Conservation (phyloP, 2,888 invertebrate species). For the Drosophila borborema region DNA sequence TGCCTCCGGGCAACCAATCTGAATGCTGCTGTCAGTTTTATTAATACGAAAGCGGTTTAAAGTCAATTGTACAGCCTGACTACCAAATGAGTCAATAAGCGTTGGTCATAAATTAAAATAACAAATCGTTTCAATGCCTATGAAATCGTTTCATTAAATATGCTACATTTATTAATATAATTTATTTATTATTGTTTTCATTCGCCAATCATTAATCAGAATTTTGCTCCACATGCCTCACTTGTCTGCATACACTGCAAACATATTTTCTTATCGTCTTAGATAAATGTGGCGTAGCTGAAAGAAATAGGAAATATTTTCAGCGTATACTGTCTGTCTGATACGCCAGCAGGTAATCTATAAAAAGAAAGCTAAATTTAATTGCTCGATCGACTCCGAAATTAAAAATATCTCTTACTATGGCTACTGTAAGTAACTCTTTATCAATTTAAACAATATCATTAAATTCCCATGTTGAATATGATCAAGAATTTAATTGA, state of each 20-base stretch:
- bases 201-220: background rate
- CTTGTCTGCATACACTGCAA: background rate
- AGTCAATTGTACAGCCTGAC: constrained; percentile 39
- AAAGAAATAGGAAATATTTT: background rate
- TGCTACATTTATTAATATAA: constrained; percentile 10
- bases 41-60: constrained; percentile 42
- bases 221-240: background rate
- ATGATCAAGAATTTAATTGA: too few species aligned
- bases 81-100: constrained; percentile 12
- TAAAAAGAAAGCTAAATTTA: background rate
- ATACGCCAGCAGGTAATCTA: background rate
- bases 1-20: background rate
- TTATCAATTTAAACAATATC: too few species aligned
- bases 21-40: constrained; percentile 20
- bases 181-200: background rate
- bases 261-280: background rate
- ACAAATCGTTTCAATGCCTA: constrained; percentile 11
- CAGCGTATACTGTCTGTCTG: background rate
- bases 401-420: too few species aligned
- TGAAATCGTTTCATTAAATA: constrained; percentile 4
- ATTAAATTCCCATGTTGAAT: too few species aligned
- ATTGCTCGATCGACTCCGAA: too few species aligned
- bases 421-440: too few species aligned
- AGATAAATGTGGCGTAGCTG: background rate
- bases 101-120: constrained; percentile 25